Evolutionary conservation across 2,113 vertebrate species (phyloP), one percentile per base, ranked within the genome.

Genomic region (Catharus fuscescens): DNA sequence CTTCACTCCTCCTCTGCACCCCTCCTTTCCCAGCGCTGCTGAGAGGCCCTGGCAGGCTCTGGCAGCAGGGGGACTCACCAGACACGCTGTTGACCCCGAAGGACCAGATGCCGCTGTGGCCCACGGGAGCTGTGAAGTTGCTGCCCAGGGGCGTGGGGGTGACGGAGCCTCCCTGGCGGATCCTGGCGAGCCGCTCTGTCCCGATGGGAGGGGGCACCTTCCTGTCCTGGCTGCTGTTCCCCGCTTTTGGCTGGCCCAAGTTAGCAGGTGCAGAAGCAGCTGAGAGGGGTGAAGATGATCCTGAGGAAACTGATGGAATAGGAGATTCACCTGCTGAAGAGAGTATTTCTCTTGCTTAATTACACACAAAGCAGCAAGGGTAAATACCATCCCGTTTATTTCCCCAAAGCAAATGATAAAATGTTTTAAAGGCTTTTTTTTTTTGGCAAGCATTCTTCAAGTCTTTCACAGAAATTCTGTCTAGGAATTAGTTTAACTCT

Each of bases 71-170:
- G n/a, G 56, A 61, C 97, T 92, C 86, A 99, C 99, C 99, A 52
- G 99, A 99, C 64, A 98, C 98, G 54, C 98, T 99, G 87, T 99
- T 99, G 17, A 99, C 99, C 9, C 99, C 99, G 31, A 99, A 99
- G 42, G 99, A 99, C 99, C 99, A 99, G 94, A 99, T 99, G 88
- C 99, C 99, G 64, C 99, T 99, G 86, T 99, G 99, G 67, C 99
- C 99, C 21, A 99, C 99, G 6, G 99, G 98, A 47, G 99, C 98
- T 0, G 99, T 98, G 97, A 99, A 99, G 98, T 98, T 99, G 98
- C 98, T 99, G 92, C 98, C 98, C 89, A 99, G 92, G 40, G 99
- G 98, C 2, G 99, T 98, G 10, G 99, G 99, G 40, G 99, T 98
- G 86, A 99, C 98, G 2, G 99, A 98, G 54, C 99, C 99, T n/a